Conservation (phyloP, 2,797 vertebrate species). For the Phoebastria nigripes region DNA sequence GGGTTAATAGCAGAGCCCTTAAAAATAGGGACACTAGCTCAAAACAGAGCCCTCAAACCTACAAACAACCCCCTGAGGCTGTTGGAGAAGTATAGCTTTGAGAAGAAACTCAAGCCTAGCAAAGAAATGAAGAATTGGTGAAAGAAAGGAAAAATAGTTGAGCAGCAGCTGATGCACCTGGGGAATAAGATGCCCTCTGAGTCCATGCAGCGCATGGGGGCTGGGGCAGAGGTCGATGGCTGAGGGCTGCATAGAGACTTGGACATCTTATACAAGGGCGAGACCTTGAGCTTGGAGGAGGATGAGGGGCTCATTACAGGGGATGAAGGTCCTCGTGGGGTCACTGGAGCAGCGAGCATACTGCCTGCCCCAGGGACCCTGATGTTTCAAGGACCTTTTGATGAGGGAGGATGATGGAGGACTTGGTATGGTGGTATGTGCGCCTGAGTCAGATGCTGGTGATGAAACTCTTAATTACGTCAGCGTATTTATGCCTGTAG, state of each 20-base stretch:
- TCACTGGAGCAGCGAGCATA: accelerated
- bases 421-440: accelerated
- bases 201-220: accelerated
- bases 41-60: background rate
- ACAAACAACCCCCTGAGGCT: background rate
- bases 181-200: background rate
- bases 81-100: background rate
- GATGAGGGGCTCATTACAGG: background rate
- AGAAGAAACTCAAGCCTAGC: background rate
- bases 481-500: background rate
- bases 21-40: background rate
- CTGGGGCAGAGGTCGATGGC: background rate
- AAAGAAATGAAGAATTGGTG: background rate
- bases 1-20: background rate
- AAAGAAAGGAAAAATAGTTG: background rate
- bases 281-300: background rate
- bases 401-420: background rate
- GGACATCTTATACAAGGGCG: background rate
- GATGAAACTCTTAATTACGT: background rate
- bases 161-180: background rate
- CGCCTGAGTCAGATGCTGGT: background rate
- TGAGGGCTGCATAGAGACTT: background rate
- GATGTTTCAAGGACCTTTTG: background rate
- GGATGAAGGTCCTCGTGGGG: background rate
- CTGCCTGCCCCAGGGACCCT: background rate